A percentile compares a stretch with the other conserved stretches of the same genome.
phyloP scores from a whole-genome alignment of 2,888 invertebrate genomes.

The Molorchus minor region DNA sequence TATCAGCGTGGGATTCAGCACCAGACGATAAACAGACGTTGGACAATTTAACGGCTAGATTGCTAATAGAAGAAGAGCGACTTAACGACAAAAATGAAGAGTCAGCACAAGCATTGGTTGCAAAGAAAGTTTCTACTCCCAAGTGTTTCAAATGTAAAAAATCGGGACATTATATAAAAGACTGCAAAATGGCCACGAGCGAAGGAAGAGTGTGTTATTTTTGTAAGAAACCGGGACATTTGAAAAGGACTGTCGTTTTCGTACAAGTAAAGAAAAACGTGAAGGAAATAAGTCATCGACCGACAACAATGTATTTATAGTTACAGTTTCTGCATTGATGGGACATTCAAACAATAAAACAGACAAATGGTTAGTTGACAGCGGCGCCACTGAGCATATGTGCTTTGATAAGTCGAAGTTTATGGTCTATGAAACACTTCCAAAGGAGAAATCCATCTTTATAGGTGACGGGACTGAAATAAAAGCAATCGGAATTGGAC shows the following conservation, averaged over 20 bases:
- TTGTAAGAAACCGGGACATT: too few relatives aligned
- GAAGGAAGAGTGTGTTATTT: conserved; percentile 1
- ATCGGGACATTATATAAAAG: conserved; percentile 16
- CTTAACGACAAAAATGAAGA: conserved; percentile 23
- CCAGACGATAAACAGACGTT: conserved; percentile 35
- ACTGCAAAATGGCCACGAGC: background rate
- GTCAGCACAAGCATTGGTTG: conserved; percentile 15
- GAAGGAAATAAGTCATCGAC: too few relatives aligned
- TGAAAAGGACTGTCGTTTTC: too few relatives aligned
- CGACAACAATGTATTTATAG: conserved; percentile 23
- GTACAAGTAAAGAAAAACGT: too few relatives aligned
- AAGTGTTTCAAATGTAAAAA: conserved; percentile 40
- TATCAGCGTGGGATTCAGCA: conserved; percentile 50
- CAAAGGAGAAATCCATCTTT: conserved; percentile 13
- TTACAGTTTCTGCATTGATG: background rate
- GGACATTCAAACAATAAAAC: background rate
- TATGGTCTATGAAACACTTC: background rate
- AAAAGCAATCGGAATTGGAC: conserved; percentile 14
- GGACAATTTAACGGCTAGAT: too few relatives aligned
- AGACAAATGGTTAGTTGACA: conserved; percentile 12
- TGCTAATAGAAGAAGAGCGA: conserved; percentile 42
- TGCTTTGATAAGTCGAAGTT: conserved; percentile 8
- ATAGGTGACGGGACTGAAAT: conserved; percentile 14
- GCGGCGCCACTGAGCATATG: conserved; percentile 26
- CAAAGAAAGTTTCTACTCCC: background rate